A percentile compares a stretch with the other conserved stretches of the same genome.
Evolutionary conservation across 2,888 invertebrate genomes (phyloP).

Genomic region (Zygogramma bicolorata): DNA sequence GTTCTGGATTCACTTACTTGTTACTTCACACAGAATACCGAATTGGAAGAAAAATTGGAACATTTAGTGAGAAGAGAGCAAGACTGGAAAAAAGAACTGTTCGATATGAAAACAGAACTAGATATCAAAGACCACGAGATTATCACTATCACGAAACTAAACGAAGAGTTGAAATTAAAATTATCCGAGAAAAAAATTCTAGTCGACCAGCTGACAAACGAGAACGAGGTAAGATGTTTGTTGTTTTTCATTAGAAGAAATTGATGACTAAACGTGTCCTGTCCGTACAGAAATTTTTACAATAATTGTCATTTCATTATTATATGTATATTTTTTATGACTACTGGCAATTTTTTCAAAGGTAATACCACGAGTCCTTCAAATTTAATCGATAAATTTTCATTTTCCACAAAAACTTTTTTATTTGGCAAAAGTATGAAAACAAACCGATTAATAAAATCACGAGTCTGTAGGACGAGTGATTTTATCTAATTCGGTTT

Average conservation of each 20-base stretch:
- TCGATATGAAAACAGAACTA: constrained; percentile 47
- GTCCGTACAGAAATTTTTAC: too few species aligned
- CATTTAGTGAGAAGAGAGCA: constrained; percentile 43
- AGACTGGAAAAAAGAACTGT: constrained; percentile 45
- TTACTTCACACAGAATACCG: constrained; percentile 45
- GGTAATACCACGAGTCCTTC: too few species aligned
- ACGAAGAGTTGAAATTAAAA: constrained; percentile 47
- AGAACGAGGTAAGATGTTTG: constrained; percentile 51
- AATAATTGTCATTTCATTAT: too few species aligned
- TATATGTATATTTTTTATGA: too few species aligned
- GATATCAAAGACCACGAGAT: constrained; percentile 52
- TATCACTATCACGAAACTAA: constrained; percentile 43
- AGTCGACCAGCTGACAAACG: constrained; percentile 49
- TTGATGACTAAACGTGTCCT: too few species aligned
- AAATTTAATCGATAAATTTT: too few species aligned
- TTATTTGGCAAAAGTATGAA: too few species aligned
- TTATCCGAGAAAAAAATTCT: constrained; percentile 48
- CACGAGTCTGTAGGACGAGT: too few species aligned
- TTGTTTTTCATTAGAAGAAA: background rate
- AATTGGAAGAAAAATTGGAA: constrained; percentile 48
- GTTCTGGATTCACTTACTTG: background rate
- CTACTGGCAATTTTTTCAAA: too few species aligned
- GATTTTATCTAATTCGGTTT: too few species aligned
- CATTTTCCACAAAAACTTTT: too few species aligned
- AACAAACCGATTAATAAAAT: too few species aligned